phyloP scores from a whole-genome alignment of 2,888 invertebrate genomes.

The Microctonus aethiopoides region DNA sequence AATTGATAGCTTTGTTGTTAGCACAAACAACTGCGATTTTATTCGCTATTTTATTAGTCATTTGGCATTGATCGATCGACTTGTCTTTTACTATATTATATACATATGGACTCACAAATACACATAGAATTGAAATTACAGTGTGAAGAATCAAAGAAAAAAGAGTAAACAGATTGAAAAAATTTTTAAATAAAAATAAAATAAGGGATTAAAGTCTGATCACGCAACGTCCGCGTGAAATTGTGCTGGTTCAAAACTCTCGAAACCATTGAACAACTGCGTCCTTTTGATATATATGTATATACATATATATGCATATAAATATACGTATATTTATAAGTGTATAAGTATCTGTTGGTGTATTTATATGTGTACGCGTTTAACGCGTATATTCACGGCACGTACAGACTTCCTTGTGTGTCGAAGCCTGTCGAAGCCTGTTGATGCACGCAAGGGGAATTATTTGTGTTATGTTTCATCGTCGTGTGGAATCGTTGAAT shows the following conservation, averaged over 20 bases:
- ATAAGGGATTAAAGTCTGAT: slow-evolving; percentile 47
- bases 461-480: neutral
- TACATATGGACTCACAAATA: neutral
- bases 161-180: slow-evolving; percentile 32
- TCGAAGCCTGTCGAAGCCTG: no score
- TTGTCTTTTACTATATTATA: slow-evolving; percentile 17
- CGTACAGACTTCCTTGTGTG: slow-evolving; percentile 30
- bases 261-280: slow-evolving; percentile 1
- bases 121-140: neutral
- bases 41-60: slow-evolving; percentile 16
- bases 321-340: no score
- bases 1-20: slow-evolving; percentile 2
- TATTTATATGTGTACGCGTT: slow-evolving; percentile 17
- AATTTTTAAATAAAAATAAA: slow-evolving; percentile 46
- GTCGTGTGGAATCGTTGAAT: slow-evolving; percentile 11
- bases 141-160: slow-evolving; percentile 31
- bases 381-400: slow-evolving; percentile 27
- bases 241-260: slow-evolving; percentile 23
- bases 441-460: slow-evolving; percentile 6
- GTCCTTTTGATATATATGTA: slow-evolving; percentile 29
- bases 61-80: slow-evolving; percentile 26
- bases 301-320: slow-evolving; percentile 22
- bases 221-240: slow-evolving; percentile 45
- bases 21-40: slow-evolving; percentile 1
- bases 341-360: neutral